Conservation (phyloP, 2,797 vertebrate genomes). For the Myotis pilosus region DNA sequence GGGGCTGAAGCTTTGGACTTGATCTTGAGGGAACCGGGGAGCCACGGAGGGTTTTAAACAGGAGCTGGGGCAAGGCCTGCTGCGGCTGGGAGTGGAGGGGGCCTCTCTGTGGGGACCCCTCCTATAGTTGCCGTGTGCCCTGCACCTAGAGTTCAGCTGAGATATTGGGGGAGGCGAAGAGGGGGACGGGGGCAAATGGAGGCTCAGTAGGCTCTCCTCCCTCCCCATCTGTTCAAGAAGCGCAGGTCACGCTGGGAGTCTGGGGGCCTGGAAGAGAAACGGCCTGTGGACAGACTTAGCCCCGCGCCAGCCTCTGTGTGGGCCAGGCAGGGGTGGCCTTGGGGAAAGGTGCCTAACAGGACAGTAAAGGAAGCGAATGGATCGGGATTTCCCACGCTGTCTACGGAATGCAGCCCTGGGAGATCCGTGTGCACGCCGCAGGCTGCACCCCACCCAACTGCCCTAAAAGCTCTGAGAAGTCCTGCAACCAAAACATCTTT, state of each 20-base stretch:
- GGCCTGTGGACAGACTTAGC: not conserved
- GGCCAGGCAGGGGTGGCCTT: not conserved
- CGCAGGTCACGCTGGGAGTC: not conserved
- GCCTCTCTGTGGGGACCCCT: not conserved
- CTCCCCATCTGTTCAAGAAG: not conserved
- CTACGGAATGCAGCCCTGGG: not conserved
- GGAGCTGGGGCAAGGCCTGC: not conserved
- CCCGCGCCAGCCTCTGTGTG: not conserved
- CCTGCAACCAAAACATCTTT: not conserved
- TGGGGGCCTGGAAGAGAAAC: not conserved
- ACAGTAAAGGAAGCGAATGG: not conserved
- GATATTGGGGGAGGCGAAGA: not conserved
- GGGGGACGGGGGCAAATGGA: too few species aligned
- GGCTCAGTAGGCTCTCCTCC: too few species aligned
- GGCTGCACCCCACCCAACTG: too few species aligned
- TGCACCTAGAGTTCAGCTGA: not conserved
- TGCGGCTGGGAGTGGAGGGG: not conserved
- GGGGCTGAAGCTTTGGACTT: not conserved
- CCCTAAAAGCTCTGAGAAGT: slow-evolving; percentile 12
- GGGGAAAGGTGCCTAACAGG: not conserved
- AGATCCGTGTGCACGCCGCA: fast-evolving
- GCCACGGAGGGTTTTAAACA: not conserved
- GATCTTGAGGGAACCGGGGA: not conserved
- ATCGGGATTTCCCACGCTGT: not conserved
- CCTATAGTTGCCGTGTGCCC: fast-evolving